A percentile compares a stretch with the other conserved stretches of the same genome.
Conservation (phyloP, 2,113 vertebrate genomes). For the Tricholaema leucomelas region DNA sequence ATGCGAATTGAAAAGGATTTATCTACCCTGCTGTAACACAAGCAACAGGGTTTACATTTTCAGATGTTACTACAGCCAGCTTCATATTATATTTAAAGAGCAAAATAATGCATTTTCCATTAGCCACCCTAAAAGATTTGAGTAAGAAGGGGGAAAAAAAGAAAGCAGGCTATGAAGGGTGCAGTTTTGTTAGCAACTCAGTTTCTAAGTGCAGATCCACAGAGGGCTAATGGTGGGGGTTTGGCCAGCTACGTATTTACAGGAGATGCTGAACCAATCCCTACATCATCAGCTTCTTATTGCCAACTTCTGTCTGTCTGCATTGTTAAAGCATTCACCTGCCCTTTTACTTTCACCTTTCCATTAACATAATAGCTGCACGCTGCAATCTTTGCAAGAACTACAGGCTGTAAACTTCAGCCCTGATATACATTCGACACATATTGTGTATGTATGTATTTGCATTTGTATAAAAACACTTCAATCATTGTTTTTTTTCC, state of each 20-base stretch:
- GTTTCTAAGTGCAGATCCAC: not conserved
- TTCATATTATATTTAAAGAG: not conserved
- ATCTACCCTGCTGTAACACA: not conserved
- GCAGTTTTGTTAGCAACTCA: not conserved
- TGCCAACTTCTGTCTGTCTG: not conserved
- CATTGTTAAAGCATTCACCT: constrained; percentile 9
- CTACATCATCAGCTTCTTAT: constrained; percentile 30
- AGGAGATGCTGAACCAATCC: not conserved
- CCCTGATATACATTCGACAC: not conserved
- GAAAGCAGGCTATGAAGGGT: not conserved
- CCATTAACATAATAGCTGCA: constrained; percentile 51
- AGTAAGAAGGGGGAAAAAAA: not conserved
- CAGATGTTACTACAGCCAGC: not conserved
- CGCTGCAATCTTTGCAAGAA: constrained; percentile 34
- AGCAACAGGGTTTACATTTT: not conserved
- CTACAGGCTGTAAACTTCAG: constrained; percentile 47
- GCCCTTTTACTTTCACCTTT: constrained; percentile 46
- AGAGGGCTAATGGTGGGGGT: not conserved
- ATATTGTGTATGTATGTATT: constrained; percentile 45
- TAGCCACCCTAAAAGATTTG: not conserved
- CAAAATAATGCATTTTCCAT: not conserved
- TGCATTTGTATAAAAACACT: constrained; percentile 52
- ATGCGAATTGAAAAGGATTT: constrained; percentile 4
- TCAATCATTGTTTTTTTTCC: constrained; percentile 14
- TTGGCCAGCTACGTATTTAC: constrained; percentile 3